A percentile compares a stretch with the other conserved stretches of the same genome.
Evolutionary conservation across 2,888 invertebrate genomes (phyloP).

Genomic region (Catocala sponsa): DNA sequence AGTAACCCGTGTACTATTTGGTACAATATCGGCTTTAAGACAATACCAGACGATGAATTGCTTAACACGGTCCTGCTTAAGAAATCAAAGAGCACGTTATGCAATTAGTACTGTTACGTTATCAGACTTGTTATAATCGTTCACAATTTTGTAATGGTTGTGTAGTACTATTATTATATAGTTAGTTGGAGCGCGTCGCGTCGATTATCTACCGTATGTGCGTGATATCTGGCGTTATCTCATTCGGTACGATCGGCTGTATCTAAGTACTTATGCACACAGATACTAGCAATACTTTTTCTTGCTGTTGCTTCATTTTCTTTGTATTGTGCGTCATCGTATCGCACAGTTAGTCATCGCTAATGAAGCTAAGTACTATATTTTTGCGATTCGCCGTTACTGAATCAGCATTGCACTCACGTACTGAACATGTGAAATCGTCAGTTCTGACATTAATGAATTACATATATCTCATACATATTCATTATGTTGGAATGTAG

Average conservation of each 20-base stretch:
- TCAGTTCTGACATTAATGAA: constrained; percentile 1
- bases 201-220: constrained; percentile 11
- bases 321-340: constrained; percentile 45
- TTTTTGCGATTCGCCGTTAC: constrained; percentile 40
- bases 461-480: constrained; percentile 7
- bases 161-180: not conserved
- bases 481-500: not conserved
- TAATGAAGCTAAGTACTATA: constrained; percentile 45
- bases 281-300: constrained; percentile 30
- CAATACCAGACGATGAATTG: no score
- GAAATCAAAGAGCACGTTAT: constrained; percentile 19
- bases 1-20: no score
- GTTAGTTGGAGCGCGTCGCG: constrained; percentile 1
- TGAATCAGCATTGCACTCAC: constrained; percentile 47
- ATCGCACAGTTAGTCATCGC: constrained; percentile 42
- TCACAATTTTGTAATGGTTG: constrained; percentile 24
- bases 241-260: constrained; percentile 2
- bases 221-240: constrained; percentile 11
- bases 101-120: constrained; percentile 24
- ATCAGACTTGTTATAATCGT: constrained; percentile 22
- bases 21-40: no score
- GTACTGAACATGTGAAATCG: constrained; percentile 27
- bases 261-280: constrained; percentile 23
- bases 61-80: not conserved
- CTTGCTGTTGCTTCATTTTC: constrained; percentile 34